Conservation (phyloP, 2,888 invertebrate genomes). For the Xestia sexstrigata region DNA sequence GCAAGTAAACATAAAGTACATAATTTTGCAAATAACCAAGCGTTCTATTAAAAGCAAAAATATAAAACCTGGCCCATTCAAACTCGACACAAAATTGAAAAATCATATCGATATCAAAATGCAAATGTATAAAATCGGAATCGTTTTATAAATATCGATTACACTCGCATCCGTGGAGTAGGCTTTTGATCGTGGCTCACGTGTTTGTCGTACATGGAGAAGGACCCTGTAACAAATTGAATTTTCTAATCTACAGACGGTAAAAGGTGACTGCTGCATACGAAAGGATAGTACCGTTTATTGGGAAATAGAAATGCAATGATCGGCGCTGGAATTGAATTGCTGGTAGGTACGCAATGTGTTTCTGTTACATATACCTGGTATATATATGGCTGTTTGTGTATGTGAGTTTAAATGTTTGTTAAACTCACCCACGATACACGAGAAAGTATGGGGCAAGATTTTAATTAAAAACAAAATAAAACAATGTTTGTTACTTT, state of each 20-base stretch:
- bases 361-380: background rate
- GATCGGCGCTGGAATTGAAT: slow-evolving; percentile 33
- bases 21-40: background rate
- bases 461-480: no score
- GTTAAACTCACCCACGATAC: background rate
- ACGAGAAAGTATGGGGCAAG: no score
- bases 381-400: background rate
- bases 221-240: slow-evolving; percentile 53
- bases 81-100: slow-evolving; percentile 25
- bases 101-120: slow-evolving; percentile 36
- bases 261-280: slow-evolving; percentile 60
- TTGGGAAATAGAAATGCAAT: slow-evolving; percentile 48
- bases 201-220: slow-evolving; percentile 38
- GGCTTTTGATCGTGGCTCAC: slow-evolving; percentile 32
- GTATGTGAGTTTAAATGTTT: background rate
- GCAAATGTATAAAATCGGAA: slow-evolving; percentile 40
- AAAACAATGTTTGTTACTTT: no score
- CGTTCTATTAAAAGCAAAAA: background rate
- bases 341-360: background rate
- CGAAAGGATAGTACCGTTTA: slow-evolving; percentile 47
- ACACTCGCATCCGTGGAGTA: slow-evolving; percentile 30
- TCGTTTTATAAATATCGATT: slow-evolving; percentile 49
- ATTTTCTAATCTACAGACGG: slow-evolving; percentile 63
- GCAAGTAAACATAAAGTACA: background rate
- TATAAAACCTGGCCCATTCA: background rate